Evolutionary conservation across 1,140 invertebrate genomes (phyloP).

Genomic region (Fopius arisanus): DNA sequence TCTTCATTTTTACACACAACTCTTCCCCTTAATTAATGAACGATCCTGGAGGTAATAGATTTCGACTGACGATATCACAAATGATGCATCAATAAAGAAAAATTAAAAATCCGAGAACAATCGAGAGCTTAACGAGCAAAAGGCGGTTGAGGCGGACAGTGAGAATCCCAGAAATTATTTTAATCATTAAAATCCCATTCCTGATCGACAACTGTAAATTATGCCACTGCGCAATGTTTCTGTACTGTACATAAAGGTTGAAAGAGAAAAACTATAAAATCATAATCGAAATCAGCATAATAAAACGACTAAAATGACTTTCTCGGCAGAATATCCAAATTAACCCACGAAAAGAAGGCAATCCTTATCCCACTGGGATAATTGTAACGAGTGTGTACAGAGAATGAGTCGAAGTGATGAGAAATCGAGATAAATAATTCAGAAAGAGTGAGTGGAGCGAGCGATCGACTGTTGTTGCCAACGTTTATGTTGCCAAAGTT

Average conservation of each 20-base stretch:
- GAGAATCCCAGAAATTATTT: background rate
- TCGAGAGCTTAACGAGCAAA: background rate
- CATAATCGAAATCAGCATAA: constrained; percentile 31
- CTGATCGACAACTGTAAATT: background rate
- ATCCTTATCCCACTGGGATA: background rate
- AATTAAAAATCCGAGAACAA: background rate
- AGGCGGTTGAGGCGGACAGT: background rate
- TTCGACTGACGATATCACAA: no score
- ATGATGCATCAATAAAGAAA: no score
- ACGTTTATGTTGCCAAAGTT: constrained; percentile 58
- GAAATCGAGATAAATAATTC: constrained; percentile 16
- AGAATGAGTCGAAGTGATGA: background rate
- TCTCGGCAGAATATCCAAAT: background rate
- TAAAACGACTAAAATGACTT: constrained; percentile 11
- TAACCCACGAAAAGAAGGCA: background rate
- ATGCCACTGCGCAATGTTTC: background rate
- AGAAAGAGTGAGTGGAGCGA: constrained; percentile 21
- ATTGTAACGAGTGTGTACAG: constrained; percentile 6
- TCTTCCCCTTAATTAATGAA: background rate
- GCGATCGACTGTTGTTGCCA: constrained; percentile 49
- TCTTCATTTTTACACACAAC: constrained; percentile 9
- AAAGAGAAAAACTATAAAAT: constrained; percentile 30
- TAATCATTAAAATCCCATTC: background rate
- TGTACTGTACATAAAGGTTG: constrained; percentile 27
- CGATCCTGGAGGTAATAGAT: background rate